phyloP scores from a whole-genome alignment of 2,888 invertebrate genomes.

The Drosophila cognata region DNA sequence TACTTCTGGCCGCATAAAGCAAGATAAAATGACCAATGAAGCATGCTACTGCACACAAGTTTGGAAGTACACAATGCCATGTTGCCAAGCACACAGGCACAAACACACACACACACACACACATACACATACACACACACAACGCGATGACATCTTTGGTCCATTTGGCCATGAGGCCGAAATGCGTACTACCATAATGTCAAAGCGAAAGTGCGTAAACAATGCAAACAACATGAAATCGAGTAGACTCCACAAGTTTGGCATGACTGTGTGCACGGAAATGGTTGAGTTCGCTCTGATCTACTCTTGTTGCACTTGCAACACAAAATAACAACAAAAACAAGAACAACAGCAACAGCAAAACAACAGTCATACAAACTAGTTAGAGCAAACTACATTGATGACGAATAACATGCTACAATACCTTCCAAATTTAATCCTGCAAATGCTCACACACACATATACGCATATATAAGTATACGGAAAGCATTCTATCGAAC shows the following conservation, averaged over 20 bases:
- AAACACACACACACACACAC: constrained; percentile 7
- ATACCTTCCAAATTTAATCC: constrained; percentile 82
- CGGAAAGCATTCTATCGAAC: constrained; percentile 24
- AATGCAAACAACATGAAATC: constrained; percentile 73
- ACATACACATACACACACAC: neutral
- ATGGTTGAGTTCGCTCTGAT: constrained; percentile 3
- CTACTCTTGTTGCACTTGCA: constrained; percentile 39
- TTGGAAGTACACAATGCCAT: constrained; percentile 6
- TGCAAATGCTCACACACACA: constrained; percentile 54
- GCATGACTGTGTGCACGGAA: constrained; percentile 18
- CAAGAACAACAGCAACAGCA: constrained; percentile 26
- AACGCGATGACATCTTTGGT: constrained; percentile 16
- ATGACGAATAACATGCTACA: constrained; percentile 82
- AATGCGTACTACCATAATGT: constrained; percentile 74
- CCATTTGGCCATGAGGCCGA: constrained; percentile 52
- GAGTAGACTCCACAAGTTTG: constrained; percentile 34
- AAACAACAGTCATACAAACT: constrained; percentile 50
- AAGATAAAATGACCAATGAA: constrained; percentile 4
- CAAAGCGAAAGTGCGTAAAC: constrained; percentile 84
- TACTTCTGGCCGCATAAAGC: neutral
- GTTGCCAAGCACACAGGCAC: neutral
- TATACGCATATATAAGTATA: neutral
- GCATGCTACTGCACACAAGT: constrained; percentile 23
- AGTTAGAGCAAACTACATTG: constrained; percentile 78
- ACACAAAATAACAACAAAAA: constrained; percentile 29